A percentile compares a stretch with the other conserved stretches of the same genome.
Conservation (phyloP, 2,797 vertebrate species). For the Lepilemur septentrionalis region DNA sequence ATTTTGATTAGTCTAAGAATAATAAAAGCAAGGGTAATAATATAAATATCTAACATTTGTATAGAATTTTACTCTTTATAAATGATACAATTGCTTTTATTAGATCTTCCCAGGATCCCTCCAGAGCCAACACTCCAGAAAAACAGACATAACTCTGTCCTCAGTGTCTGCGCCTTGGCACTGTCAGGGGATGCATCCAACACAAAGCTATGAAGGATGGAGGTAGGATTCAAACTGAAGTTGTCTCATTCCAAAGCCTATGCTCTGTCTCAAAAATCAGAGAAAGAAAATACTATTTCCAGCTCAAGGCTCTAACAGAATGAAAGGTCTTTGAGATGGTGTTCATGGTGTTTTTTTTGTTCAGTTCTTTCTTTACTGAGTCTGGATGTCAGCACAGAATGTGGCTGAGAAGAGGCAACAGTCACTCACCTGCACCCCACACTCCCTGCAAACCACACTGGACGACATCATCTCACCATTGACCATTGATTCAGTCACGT, state of each 20-base stretch:
- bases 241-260: neutral
- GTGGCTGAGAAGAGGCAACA: neutral
- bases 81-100: neutral
- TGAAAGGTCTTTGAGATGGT: neutral
- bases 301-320: neutral
- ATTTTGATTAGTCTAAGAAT: neutral
- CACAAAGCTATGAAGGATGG: neutral
- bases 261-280: neutral
- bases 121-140: neutral
- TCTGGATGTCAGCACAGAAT: neutral
- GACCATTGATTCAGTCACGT: neutral
- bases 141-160: neutral
- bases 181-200: neutral
- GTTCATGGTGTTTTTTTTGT: neutral
- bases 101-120: neutral
- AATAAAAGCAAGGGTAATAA: constrained; percentile 1
- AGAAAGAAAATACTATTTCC: neutral
- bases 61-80: neutral
- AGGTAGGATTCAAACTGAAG: neutral
- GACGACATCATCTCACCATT: neutral
- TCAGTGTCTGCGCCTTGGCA: neutral
- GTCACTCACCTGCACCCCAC: neutral
- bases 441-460: neutral
- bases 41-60: neutral
- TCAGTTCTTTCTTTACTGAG: neutral